Evolutionary conservation across 2,888 invertebrate genomes (phyloP).

Genomic region (Rugalucina vietnamica): DNA sequence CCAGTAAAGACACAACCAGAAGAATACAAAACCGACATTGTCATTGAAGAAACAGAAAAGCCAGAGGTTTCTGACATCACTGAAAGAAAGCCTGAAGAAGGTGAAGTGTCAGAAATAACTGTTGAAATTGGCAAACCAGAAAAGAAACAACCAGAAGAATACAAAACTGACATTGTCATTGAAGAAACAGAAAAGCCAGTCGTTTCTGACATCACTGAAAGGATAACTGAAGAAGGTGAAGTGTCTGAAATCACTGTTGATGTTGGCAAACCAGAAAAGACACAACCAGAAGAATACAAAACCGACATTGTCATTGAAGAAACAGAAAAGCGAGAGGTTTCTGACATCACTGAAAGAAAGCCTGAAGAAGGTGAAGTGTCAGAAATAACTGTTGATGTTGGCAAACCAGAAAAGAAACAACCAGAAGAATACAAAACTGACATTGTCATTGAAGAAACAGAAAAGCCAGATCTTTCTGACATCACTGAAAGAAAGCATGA

Average conservation of each 20-base stretch:
- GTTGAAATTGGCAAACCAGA: constrained; percentile 21
- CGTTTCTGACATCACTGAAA: not conserved
- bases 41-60: constrained; percentile 1
- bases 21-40: constrained; percentile 81
- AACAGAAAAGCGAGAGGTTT: not conserved
- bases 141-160: constrained; percentile 1
- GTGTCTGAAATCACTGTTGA: not conserved
- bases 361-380: not conserved
- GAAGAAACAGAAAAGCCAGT: not conserved
- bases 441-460: too few species aligned
- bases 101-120: not conserved
- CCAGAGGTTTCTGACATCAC: not conserved
- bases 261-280: not conserved
- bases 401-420: not conserved
- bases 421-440: too few species aligned
- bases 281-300: too few species aligned
- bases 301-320: constrained; percentile 1
- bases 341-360: too few species aligned
- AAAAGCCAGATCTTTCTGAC: too few species aligned
- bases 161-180: constrained; percentile 20
- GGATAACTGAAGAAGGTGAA: too few species aligned
- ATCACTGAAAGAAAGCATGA: too few species aligned
- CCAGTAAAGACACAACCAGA: too few species aligned
- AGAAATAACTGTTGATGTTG: not conserved
- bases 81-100: too few species aligned